These are phyloP conservation scores for Mayetiola destructor DNA, from an alignment of 2,888 invertebrate genomes.

Conservation along the genomic window DNA sequence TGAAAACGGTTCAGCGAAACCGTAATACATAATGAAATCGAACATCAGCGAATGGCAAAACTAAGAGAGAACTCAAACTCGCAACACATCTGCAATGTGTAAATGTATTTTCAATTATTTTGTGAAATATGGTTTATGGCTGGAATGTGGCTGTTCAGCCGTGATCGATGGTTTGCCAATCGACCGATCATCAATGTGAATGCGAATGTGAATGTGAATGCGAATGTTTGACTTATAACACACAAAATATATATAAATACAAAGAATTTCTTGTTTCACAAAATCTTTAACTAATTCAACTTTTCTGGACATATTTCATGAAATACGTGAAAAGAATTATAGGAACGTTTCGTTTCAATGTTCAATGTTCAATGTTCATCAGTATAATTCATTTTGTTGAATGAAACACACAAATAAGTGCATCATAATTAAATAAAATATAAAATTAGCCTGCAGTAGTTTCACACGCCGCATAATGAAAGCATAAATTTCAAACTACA, in stretches of 20 bases:
- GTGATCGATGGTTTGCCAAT: neutral
- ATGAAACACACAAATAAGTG: constrained; percentile 3
- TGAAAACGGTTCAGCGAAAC: neutral
- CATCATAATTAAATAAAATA: constrained; percentile 10
- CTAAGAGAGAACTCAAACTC: neutral
- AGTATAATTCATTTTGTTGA: too few species aligned
- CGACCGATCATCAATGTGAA: neutral
- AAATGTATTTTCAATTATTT: constrained; percentile 13
- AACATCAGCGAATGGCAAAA: neutral
- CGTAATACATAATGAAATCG: neutral
- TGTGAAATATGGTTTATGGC: constrained; percentile 7
- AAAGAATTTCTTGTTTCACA: too few species aligned
- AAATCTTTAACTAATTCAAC: too few species aligned
- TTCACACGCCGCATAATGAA: neutral
- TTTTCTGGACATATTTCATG: too few species aligned
- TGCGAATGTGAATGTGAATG: constrained; percentile 3
- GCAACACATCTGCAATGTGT: neutral
- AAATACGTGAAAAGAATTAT: too few species aligned
- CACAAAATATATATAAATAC: too few species aligned
- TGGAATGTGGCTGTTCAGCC: constrained; percentile 2
- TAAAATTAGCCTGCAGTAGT: constrained; percentile 9
- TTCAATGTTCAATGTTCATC: too few species aligned
- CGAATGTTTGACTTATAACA: too few species aligned
- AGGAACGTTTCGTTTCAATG: too few species aligned
- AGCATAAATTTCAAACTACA: neutral